phyloP scores from a whole-genome alignment of 2,797 vertebrate species.

The Limnodromus scolopaceus region DNA sequence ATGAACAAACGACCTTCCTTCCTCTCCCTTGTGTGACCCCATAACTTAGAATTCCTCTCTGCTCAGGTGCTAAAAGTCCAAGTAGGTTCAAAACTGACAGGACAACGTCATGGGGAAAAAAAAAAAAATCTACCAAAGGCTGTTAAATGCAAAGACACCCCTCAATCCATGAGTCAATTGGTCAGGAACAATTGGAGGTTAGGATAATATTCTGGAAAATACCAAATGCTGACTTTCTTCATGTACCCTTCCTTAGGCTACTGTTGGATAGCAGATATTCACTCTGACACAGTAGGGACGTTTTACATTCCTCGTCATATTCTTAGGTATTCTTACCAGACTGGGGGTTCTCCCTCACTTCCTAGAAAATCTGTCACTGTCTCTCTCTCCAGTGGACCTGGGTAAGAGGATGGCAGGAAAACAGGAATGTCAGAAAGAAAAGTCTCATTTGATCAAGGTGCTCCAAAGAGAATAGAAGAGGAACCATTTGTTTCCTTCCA shows the following conservation, averaged over 20 bases:
- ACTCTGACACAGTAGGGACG: background rate
- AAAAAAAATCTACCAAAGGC: background rate
- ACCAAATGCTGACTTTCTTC: background rate
- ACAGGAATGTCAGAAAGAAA: background rate
- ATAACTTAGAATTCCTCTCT: background rate
- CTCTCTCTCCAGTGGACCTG: background rate
- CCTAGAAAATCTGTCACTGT: background rate
- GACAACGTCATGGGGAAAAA: background rate
- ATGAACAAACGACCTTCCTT: background rate
- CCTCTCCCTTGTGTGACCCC: background rate
- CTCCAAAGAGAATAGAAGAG: background rate
- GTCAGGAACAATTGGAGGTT: background rate
- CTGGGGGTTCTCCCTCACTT: background rate
- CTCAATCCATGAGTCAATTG: fast-evolving
- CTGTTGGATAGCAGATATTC: background rate
- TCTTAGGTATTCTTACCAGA: background rate
- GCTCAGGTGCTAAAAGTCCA: background rate
- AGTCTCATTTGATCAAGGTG: background rate
- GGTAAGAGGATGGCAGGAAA: background rate
- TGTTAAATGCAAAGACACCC: background rate
- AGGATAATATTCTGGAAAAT: background rate
- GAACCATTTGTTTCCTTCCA: background rate
- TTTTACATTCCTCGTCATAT: background rate
- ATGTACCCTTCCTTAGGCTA: background rate
- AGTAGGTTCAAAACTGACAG: background rate